Conservation (phyloP, 2,888 invertebrate genomes). For the Agrotis exclamationis region DNA sequence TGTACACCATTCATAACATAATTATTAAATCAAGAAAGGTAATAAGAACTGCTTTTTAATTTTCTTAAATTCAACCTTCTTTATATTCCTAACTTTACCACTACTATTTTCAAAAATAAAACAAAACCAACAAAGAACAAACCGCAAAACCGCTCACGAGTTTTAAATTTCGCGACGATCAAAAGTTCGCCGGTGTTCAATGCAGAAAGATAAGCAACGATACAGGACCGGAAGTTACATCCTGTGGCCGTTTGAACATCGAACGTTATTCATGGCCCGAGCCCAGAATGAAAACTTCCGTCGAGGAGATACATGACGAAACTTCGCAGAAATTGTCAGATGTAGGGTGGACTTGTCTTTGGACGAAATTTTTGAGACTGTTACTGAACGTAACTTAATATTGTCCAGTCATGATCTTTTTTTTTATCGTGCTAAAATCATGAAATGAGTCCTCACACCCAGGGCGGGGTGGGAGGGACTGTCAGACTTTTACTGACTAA, state of each 20-base stretch:
- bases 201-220: constrained; percentile 74
- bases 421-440: too few relatives aligned
- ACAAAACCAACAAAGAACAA: constrained; percentile 11
- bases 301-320: constrained; percentile 66
- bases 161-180: constrained; percentile 75
- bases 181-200: constrained; percentile 70
- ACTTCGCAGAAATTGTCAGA: constrained; percentile 73
- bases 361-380: not conserved
- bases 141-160: constrained; percentile 63
- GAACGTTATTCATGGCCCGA: constrained; percentile 78
- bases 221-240: constrained; percentile 74
- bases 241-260: constrained; percentile 73
- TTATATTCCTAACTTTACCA: not conserved
- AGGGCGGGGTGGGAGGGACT: too few relatives aligned
- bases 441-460: too few relatives aligned
- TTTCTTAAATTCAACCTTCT: not conserved
- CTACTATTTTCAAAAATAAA: constrained; percentile 12
- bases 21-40: too few relatives aligned
- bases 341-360: constrained; percentile 46
- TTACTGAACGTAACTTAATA: not conserved
- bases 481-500: too few relatives aligned
- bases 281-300: constrained; percentile 78
- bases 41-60: not conserved
- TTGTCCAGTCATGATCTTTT: too few relatives aligned
- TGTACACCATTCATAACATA: too few relatives aligned